Evolutionary conservation across 2,797 vertebrate species (phyloP), one percentile per base, ranked within the genome.

Genomic region (Rhabdophis nuchalis): DNA sequence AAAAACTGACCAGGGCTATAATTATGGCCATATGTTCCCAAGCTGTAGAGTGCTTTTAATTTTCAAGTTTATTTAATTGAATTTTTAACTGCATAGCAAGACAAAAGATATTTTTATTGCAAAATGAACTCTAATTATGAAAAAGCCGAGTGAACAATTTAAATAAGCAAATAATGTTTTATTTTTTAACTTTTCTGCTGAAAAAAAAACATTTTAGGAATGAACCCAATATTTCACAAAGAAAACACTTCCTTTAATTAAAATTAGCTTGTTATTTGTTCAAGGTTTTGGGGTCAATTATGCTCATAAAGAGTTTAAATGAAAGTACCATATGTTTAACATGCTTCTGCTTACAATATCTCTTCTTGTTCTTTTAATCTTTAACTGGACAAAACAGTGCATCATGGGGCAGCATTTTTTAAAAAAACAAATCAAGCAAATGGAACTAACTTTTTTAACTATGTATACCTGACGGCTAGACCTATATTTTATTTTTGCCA

Each of bases 231-330:
- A 87, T 58, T 91, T 96, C 95, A 93, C 89, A 93, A 95, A 96
- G 91, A 94, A 95, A 96, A 95, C 93, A 77, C 87, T 96, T 95
- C 92, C 91, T 94, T 85, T 72, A 94, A 94, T 95, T 41, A 96
- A 96, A 96, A 95, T 93, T 94, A 23, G 85, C 85, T 95, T 96
- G 86, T 27, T 92, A 91, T 94, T 96, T 95, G 95, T 92, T 95
- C 87, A 93, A 94, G 57, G 64, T 95, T 95, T 96, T 96, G 56
- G 94, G 36, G 77, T 95, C 92, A 96, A 93, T 61, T 86, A 94
- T 54, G 50, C 90, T 93, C 93, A 91, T 0, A 91, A 94, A 87
- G 36, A 85, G 91, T 96, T 97, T 95, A 93, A 95, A 94, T 41
- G 96, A 95, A 92, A 93, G 29, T 96, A 93, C 14, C 82, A 94